A percentile compares a stretch with the other conserved stretches of the same genome.
Evolutionary conservation across 1,140 invertebrate species (phyloP).

Genomic region (Pemphigus obesinymphae): DNA sequence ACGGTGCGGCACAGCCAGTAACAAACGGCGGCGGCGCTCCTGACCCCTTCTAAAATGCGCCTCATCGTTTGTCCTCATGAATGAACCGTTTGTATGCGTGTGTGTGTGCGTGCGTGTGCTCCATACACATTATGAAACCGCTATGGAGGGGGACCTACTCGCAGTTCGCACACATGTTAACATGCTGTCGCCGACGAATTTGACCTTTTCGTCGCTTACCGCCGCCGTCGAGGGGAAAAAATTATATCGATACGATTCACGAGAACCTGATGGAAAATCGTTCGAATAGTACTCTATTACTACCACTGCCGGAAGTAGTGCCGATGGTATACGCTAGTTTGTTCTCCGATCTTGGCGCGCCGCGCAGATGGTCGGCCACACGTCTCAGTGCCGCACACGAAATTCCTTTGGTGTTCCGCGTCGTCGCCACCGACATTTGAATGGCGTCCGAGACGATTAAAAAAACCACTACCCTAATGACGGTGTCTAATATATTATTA

Average conservation of each 20-base stretch:
- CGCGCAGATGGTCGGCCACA: background rate
- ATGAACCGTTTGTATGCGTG: constrained; percentile 17
- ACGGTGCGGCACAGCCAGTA: background rate
- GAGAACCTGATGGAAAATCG: constrained; percentile 8
- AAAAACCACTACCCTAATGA: background rate
- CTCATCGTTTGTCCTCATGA: constrained; percentile 14
- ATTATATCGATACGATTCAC: background rate
- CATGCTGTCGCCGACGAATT: background rate
- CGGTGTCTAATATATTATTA: too few relatives aligned
- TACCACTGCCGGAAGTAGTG: background rate
- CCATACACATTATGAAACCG: background rate
- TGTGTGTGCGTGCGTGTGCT: background rate
- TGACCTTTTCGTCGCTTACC: constrained; percentile 11
- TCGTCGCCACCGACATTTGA: background rate
- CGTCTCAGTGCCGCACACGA: background rate
- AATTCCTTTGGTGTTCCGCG: background rate
- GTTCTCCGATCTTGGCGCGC: background rate
- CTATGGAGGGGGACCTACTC: background rate
- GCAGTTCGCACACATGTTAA: constrained; percentile 11
- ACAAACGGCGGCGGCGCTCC: constrained; percentile 12
- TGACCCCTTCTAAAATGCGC: constrained; percentile 35
- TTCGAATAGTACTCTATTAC: background rate
- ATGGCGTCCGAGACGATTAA: background rate
- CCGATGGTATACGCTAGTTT: background rate
- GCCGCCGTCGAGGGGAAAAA: background rate